Base-by-base conservation (phyloP, 2,113 vertebrate genomes). In the Siniperca knerii region DNA sequence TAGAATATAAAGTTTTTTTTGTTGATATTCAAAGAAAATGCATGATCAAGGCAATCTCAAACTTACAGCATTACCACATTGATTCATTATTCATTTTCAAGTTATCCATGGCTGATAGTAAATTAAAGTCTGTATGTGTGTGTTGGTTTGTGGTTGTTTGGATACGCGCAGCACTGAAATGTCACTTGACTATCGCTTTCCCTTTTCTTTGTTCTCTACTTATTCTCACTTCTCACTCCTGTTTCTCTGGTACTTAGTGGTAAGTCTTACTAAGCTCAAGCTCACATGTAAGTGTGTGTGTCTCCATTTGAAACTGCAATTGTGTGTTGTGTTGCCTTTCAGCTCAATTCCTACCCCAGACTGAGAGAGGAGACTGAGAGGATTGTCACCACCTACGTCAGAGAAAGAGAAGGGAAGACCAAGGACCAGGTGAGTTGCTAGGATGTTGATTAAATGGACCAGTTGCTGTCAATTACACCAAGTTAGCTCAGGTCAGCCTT, bases 351-450 rank as follows among this genome's bases (percentile, higher is more conserved):
- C 15, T 99, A 98, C 92, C 98, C 98, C 52, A 92, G 97, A 75
- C 85, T 99, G 74, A 96, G 97, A 88, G 98, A 99, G 91, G 98
- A 99, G 92, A 99, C 97, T 0, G 98, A 99, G 91, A 94, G 98
- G 8, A 99, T 99, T 7, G 98, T 99, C 78, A 98, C 97, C 89
- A 97, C 97, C 0, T 94, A 99, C 60, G 96, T 99, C 93, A 89
- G 98, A 25, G 98, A 99, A 69, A 90, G 97, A 11, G 98, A 99
- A 83, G 98, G 98, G 21, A 97, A 96, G 67, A 98, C 97, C 62
- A 99, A 99, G 96, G 98, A 98, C 89, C 98, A 99, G 98, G 98
- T 99, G 79, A 73, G 89, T 74, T 60, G 35, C 23, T 78, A 2
- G 33, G 61, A 54, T 79, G 21, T 69, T 58, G 46, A 67, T 75